Evolutionary conservation across 2,113 vertebrate species (phyloP).

Genomic region (Aptenodytes forsteri): DNA sequence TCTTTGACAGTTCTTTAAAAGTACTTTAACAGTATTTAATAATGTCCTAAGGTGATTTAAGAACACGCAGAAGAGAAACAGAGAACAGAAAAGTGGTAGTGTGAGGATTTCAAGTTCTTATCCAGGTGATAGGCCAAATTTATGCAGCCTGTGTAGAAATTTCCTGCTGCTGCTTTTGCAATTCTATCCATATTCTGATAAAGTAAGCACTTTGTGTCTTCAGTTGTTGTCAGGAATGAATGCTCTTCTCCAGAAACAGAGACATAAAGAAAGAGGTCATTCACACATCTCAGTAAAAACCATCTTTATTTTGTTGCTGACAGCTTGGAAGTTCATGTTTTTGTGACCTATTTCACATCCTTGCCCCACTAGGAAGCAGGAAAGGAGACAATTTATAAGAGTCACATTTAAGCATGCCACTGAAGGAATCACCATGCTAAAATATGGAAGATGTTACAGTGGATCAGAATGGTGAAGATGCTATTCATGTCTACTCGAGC

Average conservation of each 20-base stretch:
- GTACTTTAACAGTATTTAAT: not conserved
- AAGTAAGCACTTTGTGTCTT: not conserved
- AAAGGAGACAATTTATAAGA: not conserved
- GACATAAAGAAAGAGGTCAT: not conserved
- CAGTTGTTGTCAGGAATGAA: not conserved
- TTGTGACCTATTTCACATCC: not conserved
- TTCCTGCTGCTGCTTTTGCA: not conserved
- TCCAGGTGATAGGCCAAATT: not conserved
- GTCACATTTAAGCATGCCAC: not conserved
- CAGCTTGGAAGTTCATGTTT: not conserved
- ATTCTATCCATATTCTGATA: not conserved
- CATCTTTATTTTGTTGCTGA: not conserved
- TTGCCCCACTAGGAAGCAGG: not conserved
- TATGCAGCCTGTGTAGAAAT: not conserved
- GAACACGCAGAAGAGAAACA: not conserved
- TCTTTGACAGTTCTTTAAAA: not conserved
- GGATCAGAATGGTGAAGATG: not conserved
- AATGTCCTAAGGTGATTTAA: not conserved
- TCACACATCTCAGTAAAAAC: not conserved
- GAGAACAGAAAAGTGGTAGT: not conserved
- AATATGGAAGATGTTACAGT: not conserved
- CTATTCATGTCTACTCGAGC: not conserved
- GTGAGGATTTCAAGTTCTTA: not conserved
- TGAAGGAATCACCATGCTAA: not conserved
- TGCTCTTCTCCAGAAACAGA: not conserved